Evolutionary conservation across 2,797 vertebrate genomes (phyloP), one percentile per base, ranked within the genome.

Genomic region (Sarcoramphus papa): DNA sequence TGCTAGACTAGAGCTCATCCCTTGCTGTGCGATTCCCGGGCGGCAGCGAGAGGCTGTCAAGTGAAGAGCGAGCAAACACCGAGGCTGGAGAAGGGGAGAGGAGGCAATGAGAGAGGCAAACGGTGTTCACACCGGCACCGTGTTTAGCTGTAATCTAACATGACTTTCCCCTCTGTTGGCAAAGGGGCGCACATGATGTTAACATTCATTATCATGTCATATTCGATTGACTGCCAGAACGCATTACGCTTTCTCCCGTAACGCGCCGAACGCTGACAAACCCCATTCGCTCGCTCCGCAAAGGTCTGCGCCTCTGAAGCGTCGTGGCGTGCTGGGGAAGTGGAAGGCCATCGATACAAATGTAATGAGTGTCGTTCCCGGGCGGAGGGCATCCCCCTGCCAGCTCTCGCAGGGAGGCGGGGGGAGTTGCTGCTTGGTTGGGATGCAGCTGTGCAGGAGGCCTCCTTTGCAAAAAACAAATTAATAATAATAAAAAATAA

Each of bases 161-260:
- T 95, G 98, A 98, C 97, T 97, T 97, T 96, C 97, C 96, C 96
- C 97, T 98, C 96, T 95, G 96, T 67, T 76, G 97, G 97, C 85
- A 33, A 90, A 97, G 97, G 95, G 97, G 96, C 24, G 88, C 96
- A 51, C 91, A 41, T 19, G 95, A 93, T 97, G 98, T 97, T 98
- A 97, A 97, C 98, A 96, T 97, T 97, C 97, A 96, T 98, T 98
- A 97, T 96, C 97, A 92, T 97, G 98, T 98, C 97, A 97, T 96
- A 96, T 94, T 97, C 95, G 93, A 97, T 97, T 88, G 97, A 93
- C 96, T 98, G 98, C 97, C 98, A 96, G 96, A 84, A 97, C 89
- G 72, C 97, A 95, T 98, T 97, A 97, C 63, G 75, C 84, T 95
- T 82, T 69, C 96, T 94, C 88, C 96, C 25, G 83, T 78, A 95